These are phyloP conservation scores for Serrognathus titanus DNA, from an alignment of 2,888 invertebrate genomes.

Conservation along the genomic window DNA sequence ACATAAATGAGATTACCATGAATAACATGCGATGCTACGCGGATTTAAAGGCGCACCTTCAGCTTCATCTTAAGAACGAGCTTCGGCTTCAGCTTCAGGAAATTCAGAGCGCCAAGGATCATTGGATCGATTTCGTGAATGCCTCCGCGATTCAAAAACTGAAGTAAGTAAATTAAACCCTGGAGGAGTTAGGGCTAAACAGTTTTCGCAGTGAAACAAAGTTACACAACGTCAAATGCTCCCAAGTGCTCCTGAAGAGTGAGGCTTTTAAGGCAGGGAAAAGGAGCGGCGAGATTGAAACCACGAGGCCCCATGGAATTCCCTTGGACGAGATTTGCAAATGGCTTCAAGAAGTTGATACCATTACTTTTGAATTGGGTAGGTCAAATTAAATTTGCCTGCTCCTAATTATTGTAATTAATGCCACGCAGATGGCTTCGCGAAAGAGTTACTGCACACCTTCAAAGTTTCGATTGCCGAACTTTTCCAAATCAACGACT, in stretches of 20 bases:
- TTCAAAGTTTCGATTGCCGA: conserved; percentile 9
- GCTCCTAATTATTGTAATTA: neutral
- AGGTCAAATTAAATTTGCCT: no score
- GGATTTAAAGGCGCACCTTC: conserved; percentile 4
- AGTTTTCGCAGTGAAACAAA: neutral
- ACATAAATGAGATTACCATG: conserved; percentile 14
- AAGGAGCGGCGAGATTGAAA: no score
- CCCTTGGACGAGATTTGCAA: neutral
- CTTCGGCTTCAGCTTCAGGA: conserved; percentile 4
- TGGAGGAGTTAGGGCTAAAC: no score
- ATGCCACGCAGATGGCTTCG: conserved; percentile 7
- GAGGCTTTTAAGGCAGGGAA: no score
- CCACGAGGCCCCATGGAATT: no score
- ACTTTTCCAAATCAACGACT: conserved; percentile 5
- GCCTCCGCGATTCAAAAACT: conserved; percentile 3
- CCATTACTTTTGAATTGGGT: neutral
- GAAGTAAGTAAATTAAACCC: conserved; percentile 5
- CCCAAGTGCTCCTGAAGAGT: no score
- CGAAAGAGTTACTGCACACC: conserved; percentile 4
- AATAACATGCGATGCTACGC: conserved; percentile 11
- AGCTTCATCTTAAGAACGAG: conserved; percentile 11
- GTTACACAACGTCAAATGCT: no score
- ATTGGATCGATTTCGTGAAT: conserved; percentile 9
- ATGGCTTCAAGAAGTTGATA: conserved; percentile 4
- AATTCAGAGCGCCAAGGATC: conserved; percentile 9